Percentiles rank a stretch among this genome's conserved stretches.
phyloP scores from a whole-genome alignment of 2,888 invertebrate species.

The Notodonta ziczac region DNA sequence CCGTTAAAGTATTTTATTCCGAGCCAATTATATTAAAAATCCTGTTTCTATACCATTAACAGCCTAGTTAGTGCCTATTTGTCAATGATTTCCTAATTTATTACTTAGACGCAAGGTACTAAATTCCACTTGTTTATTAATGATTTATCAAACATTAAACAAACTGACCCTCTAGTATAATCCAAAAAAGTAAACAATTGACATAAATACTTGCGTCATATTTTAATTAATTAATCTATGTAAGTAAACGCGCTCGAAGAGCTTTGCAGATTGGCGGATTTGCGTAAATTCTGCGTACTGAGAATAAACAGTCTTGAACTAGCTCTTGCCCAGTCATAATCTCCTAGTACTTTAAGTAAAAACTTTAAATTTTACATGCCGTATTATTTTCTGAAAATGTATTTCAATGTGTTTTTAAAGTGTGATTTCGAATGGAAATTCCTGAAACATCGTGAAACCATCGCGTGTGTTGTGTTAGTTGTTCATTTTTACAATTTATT shows the following conservation, averaged over 20 bases:
- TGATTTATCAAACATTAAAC: constrained; percentile 1
- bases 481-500: constrained; percentile 41
- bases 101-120: constrained; percentile 12
- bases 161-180: constrained; percentile 19
- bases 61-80: not conserved
- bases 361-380: constrained; percentile 10
- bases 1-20: too few species aligned
- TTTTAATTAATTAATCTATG: constrained; percentile 23
- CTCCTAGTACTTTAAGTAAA: constrained; percentile 41
- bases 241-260: constrained; percentile 12
- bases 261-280: constrained; percentile 33
- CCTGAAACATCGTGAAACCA: constrained; percentile 32
- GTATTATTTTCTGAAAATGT: constrained; percentile 40
- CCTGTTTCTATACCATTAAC: too few species aligned
- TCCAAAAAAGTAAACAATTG: constrained; percentile 11
- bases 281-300: constrained; percentile 40
- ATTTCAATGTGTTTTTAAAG: constrained; percentile 44
- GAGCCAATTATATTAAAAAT: too few species aligned
- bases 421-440: constrained; percentile 36
- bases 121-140: constrained; percentile 1
- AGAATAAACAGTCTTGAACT: constrained; percentile 44
- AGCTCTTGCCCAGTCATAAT: constrained; percentile 42
- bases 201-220: constrained; percentile 18
- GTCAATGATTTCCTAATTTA: not conserved
- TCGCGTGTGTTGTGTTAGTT: constrained; percentile 52